Evolutionary conservation across 2,113 vertebrate genomes (phyloP).

Genomic region (Accipiter virgatus): DNA sequence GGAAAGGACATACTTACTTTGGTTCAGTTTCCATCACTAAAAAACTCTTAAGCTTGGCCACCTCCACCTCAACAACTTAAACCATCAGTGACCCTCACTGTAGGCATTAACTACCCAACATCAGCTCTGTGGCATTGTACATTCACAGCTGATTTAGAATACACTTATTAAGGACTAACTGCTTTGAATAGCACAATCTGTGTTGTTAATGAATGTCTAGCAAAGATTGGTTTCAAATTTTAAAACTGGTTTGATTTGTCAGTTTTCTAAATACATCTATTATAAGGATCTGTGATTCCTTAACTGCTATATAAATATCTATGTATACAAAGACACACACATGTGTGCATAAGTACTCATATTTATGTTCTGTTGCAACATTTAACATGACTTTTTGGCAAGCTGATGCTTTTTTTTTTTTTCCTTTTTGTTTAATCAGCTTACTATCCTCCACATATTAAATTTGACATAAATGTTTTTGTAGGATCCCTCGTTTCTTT

Average conservation of each 20-base stretch:
- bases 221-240: neutral
- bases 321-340: neutral
- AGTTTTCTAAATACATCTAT: neutral
- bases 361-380: neutral
- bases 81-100: too few relatives aligned
- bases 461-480: neutral
- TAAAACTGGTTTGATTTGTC: neutral
- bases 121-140: neutral
- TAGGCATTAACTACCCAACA: neutral
- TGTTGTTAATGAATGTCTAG: neutral
- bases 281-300: neutral
- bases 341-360: fast-evolving
- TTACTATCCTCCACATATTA: neutral
- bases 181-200: neutral
- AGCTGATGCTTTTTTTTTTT: fast-evolving
- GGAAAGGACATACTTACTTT: neutral
- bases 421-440: too few relatives aligned
- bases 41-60: neutral
- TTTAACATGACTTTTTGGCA: neutral
- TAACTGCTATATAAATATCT: neutral
- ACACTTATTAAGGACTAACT: neutral
- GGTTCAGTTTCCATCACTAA: neutral
- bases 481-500: neutral
- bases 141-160: neutral
- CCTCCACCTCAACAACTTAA: neutral